Evolutionary conservation across 2,888 invertebrate species (phyloP), one percentile per base, ranked within the genome.

Genomic region (Mesochorus sp.): DNA sequence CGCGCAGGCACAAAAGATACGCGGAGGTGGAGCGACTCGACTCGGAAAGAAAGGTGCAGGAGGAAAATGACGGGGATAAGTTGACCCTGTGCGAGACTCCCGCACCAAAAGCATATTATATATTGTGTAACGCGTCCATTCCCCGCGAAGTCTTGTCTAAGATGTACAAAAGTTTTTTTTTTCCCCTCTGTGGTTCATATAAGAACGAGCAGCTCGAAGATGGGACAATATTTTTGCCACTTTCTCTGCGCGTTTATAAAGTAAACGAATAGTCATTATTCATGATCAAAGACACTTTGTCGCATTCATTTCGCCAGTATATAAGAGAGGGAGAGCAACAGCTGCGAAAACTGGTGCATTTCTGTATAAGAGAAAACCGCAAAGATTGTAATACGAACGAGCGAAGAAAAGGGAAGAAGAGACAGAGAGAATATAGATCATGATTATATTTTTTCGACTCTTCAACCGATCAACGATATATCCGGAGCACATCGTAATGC

Each of bases 291-390:
- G 34, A 28, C 47, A 55, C 51, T 34, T 42, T 31, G 47, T 51
- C 44, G 59, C 39, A 42, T 67, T 57, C 61, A 51, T 57, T 64
- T 59, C 12, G 53, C 42, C n/a, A n/a, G n/a, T n/a, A n/a, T n/a
- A 57, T 62, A 10, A 39, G 37, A 6, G 42, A 26, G 42, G 8
- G 59, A 59, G 62, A 61, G 59, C 42, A 24, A 61, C 76, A 71
- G 76, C 66, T 71, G 71, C 66, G 44, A 47, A 72, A 76, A 76
- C 47, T 44, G 66, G 39, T 72, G 59, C 71, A 37, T 12, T 42
- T 71, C 51, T 59, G 39, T 76, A 42, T 31, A 24, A 59, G 55
- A 62, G 44, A 76, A 66, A 71, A 76, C 71, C 76, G 31, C 76
- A 59, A 76, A 71, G 42, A 51, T 14, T 39, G 39, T 55, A 21